These are phyloP conservation scores for Manis javanica DNA, from an alignment of 2,797 vertebrate species.

Conservation along the genomic window DNA sequence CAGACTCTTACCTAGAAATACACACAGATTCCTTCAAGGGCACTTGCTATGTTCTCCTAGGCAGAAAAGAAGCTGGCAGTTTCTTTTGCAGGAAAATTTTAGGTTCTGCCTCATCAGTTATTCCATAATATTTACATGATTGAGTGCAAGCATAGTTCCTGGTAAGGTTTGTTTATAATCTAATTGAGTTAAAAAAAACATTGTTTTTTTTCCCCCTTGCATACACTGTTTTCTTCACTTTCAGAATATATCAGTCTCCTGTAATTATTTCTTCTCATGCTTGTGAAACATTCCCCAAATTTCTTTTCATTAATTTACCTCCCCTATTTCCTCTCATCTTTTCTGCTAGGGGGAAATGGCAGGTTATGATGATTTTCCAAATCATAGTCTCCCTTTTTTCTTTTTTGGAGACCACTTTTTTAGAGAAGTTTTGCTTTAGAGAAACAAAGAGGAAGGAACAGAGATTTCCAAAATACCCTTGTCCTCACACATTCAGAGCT, in stretches of 20 bases:
- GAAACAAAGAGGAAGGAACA: neutral
- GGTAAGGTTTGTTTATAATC: neutral
- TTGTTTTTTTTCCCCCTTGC: neutral
- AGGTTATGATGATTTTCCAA: neutral
- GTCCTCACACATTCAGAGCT: neutral
- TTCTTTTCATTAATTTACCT: neutral
- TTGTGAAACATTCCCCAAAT: neutral
- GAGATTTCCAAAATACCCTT: neutral
- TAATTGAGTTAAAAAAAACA: neutral
- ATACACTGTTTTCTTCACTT: neutral
- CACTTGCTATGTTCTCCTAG: neutral
- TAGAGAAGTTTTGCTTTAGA: neutral
- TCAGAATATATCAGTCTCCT: neutral
- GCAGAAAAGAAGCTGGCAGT: neutral
- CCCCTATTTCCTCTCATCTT: neutral
- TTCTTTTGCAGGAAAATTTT: conserved; percentile 28
- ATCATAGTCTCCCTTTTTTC: neutral
- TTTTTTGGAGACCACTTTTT: neutral
- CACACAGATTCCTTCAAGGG: neutral
- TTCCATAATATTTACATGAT: neutral
- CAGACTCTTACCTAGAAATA: neutral
- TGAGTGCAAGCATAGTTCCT: neutral
- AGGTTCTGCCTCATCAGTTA: neutral
- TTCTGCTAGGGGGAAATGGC: neutral
- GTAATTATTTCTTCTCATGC: neutral